These are phyloP conservation scores for Petrophora chlorosata DNA, from an alignment of 2,888 invertebrate genomes.

Conservation along the genomic window DNA sequence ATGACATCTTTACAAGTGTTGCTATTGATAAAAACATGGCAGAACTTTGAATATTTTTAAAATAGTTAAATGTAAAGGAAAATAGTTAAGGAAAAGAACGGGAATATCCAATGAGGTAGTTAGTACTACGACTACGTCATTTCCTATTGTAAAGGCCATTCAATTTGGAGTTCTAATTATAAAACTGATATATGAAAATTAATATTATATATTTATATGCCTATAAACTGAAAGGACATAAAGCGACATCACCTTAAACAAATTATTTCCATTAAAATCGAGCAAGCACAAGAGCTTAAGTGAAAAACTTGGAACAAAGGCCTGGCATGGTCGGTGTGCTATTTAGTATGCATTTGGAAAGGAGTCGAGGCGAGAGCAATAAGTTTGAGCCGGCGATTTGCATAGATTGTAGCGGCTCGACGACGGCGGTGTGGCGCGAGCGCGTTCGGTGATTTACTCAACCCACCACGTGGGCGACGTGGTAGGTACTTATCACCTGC, in stretches of 20 bases:
- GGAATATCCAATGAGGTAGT: too few relatives aligned
- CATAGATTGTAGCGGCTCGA: conserved; percentile 72
- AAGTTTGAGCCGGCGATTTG: conserved; percentile 79
- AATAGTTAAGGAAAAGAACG: too few relatives aligned
- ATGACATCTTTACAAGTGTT: background rate
- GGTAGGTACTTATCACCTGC: background rate
- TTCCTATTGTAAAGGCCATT: too few relatives aligned
- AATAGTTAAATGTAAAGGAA: too few relatives aligned
- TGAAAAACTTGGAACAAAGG: conserved; percentile 74
- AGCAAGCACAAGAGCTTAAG: conserved; percentile 55
- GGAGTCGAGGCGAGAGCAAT: conserved; percentile 82
- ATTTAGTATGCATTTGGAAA: conserved; percentile 83
- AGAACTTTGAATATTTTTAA: too few relatives aligned
- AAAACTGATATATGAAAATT: too few relatives aligned
- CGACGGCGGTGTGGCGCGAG: conserved; percentile 41
- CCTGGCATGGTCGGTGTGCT: conserved; percentile 62
- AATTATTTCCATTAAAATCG: conserved; percentile 53
- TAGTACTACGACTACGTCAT: too few relatives aligned
- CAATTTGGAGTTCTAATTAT: too few relatives aligned
- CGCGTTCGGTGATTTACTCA: conserved; percentile 71
- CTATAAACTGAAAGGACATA: background rate
- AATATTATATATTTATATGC: too few relatives aligned
- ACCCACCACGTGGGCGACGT: conserved; percentile 36
- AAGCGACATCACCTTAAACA: conserved; percentile 32
- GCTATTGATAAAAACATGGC: too few relatives aligned